Conservation (phyloP, 2,113 vertebrate species). For the Paralichthys olivaceus region DNA sequence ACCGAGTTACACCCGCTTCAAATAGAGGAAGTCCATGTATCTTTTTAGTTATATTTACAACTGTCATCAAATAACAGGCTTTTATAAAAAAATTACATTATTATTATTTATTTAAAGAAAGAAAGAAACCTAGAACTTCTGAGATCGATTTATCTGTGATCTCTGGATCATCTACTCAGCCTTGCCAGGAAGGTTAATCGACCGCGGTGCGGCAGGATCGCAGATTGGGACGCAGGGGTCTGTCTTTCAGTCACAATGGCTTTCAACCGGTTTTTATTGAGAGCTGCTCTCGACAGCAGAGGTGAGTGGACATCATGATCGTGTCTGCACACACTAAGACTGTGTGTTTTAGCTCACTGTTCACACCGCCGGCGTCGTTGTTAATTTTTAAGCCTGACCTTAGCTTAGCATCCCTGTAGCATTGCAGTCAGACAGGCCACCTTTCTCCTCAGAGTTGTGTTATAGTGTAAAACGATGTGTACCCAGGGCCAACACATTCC, state of each 20-base stretch:
- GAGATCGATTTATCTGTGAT: constrained; percentile 32
- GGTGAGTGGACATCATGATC: constrained; percentile 48
- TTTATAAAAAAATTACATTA: background rate
- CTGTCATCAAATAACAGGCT: background rate
- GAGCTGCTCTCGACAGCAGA: constrained; percentile 47
- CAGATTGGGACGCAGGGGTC: background rate
- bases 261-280: constrained; percentile 56
- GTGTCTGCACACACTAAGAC: rapidly evolving
- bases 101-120: background rate
- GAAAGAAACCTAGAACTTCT: background rate
- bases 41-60: background rate
- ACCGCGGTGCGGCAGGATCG: background rate
- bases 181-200: constrained; percentile 46
- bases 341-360: background rate
- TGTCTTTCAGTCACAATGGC: constrained; percentile 61
- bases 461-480: too few relatives aligned
- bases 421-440: background rate
- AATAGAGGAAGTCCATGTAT: background rate
- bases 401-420: constrained; percentile 56
- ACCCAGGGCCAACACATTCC: too few relatives aligned
- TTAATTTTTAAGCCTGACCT: constrained; percentile 69
- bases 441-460: background rate
- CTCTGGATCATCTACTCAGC: background rate
- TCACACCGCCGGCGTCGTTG: background rate
- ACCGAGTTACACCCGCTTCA: background rate